Percentiles rank a stretch among this genome's conserved stretches.
These are phyloP conservation scores for Magallana gigas DNA, from an alignment of 1,140 invertebrate species.

Conservation along the genomic window DNA sequence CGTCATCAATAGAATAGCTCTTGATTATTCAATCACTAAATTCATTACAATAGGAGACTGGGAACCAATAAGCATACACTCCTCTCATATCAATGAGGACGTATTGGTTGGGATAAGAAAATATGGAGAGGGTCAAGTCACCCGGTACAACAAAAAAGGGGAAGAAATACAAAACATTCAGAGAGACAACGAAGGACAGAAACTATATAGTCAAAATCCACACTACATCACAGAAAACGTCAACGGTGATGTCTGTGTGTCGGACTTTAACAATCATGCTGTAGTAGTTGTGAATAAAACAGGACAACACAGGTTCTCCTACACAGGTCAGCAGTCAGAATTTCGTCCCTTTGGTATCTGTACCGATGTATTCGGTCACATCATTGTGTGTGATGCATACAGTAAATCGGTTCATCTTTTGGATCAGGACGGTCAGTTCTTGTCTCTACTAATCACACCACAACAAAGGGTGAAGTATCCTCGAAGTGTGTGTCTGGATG, in stretches of 20 bases:
- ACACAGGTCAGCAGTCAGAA: too few relatives aligned
- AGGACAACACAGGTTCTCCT: too few relatives aligned
- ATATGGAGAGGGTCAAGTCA: neutral
- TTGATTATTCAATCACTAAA: neutral
- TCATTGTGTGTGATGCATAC: too few relatives aligned
- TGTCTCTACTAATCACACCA: constrained; percentile 1
- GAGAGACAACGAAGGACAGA: too few relatives aligned
- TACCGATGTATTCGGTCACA: too few relatives aligned
- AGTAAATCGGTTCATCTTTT: neutral
- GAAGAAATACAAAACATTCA: neutral
- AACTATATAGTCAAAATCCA: neutral
- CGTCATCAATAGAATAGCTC: neutral
- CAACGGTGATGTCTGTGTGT: neutral
- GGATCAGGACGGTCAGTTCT: neutral
- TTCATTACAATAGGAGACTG: neutral
- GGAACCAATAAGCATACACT: neutral
- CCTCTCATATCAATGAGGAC: neutral
- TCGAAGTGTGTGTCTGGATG: neutral
- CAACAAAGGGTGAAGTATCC: neutral
- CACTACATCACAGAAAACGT: neutral
- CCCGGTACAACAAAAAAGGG: neutral
- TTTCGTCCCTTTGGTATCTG: too few relatives aligned
- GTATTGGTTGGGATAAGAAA: neutral
- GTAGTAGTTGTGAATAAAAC: too few relatives aligned
- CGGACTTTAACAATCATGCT: too few relatives aligned